Evolutionary conservation across 2,797 vertebrate species (phyloP), one percentile per base, ranked within the genome.

Genomic region (Danionella dracula): DNA sequence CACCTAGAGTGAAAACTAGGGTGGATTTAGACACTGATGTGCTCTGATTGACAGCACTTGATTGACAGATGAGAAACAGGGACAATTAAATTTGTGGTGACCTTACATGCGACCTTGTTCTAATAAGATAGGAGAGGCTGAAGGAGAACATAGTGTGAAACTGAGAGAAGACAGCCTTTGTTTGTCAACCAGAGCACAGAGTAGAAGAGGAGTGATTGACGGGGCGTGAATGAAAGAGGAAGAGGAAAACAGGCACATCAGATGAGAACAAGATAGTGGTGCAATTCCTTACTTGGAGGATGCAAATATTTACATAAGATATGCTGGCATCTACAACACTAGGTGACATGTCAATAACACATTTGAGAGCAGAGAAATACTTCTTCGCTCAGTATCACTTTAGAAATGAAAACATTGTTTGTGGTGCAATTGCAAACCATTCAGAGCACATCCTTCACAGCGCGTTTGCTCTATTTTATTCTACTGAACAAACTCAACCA

Each of bases 41-140:
- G 4, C 8, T 50, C 37, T 48, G 53, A 50, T 44, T 68, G 66
- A 64, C 51, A 62, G 51, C 11, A 29, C 37, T 48, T 63, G 68
- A 70, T 27, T 64, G 53, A 57, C 53, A 37, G 37, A 42, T 21
- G 32, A 13, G 63, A 34, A 42, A 13, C 61, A 65, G 15, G 31
- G 42, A 40, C 51, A 56, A 66, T 66, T 40, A 48, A 66, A 31
- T 31, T 32, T 20, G 32, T 4, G 10, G 38, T 44, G 50, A 65
- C 61, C 61, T 48, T 20, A 48, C 15, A 15, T 15, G 10, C 1
- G 40, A 56, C 42, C 32, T 40, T 4, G 21, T 40, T 38, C 51
- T 56, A 56, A 66, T 56, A 66, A 55, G 51, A 48, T 16, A 27
- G 38, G 21, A 10, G 49, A 45, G 13, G n/a, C 40, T 66, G 3